Evolutionary conservation across 2,888 invertebrate genomes (phyloP), one percentile per base, ranked within the genome.

Genomic region (Schizaphis graminum): DNA sequence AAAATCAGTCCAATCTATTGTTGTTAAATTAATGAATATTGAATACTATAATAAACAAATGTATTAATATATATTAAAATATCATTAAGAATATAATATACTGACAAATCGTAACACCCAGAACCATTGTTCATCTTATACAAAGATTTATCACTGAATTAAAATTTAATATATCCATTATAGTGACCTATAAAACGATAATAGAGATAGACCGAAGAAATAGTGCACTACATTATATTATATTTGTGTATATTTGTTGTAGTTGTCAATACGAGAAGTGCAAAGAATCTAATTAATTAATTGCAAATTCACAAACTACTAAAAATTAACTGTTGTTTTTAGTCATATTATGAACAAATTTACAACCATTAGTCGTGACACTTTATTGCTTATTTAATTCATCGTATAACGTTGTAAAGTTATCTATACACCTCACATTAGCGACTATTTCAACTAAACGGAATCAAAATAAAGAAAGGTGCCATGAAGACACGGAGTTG

Each of bases 381-480:
- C 10, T 84, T 47, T 93, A 49, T 93, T 93, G 57, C 89, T 89
- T 89, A 93, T 57, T 85, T n/a, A 56, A 89, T 57, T n/a, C 84
- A 84, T 89, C 89, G 89, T 89, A 44, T 47, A n/a, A 88, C 26
- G 5, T 28, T 28, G 49, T 41, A 35, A 7, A 44, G n/a, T 88
- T 35, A 61, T n/a, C 11, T 49, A 77, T 28, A 10, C 13, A 13
- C 11, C 47, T 41, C 11, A 44, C 21, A 24, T 5, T 11, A 28
- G 41, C 16, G 4, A 56, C 21, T 53, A 28, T 41, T 49, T 49
- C 61, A 41, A n/a, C 10, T 13, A n/a, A 61, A 47, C 47, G 11
- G 47, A 44, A 47, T 47, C 47, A 77, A 44, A 16, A 61, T 61
- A 47, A 47, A 49, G 35, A 87, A 24, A 77, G 28, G 35, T 77